Conservation (phyloP, 2,888 invertebrate species). For the Argynnis bischoffii region DNA sequence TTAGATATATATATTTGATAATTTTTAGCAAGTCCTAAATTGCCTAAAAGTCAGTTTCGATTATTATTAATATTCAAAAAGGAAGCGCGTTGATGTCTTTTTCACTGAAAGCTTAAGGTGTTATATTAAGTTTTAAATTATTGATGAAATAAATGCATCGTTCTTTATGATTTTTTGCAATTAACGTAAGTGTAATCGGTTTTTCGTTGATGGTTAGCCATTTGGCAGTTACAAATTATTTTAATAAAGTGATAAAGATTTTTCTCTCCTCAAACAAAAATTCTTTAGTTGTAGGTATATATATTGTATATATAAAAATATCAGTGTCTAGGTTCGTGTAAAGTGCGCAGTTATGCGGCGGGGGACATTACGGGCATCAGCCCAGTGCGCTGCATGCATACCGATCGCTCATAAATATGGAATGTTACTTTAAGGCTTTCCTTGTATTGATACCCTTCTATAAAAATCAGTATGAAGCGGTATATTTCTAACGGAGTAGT, state of each 20-base stretch:
- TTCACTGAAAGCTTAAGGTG: no score
- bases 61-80: no score
- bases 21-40: no score
- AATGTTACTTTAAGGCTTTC: constrained; percentile 65
- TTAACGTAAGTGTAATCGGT: no score
- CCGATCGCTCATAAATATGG: constrained; percentile 67
- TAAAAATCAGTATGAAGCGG: constrained; percentile 40
- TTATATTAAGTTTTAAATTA: no score
- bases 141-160: no score
- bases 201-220: no score
- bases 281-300: neutral
- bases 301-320: constrained; percentile 7
- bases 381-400: constrained; percentile 65
- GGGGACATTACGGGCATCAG: constrained; percentile 60
- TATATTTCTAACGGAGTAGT: constrained; percentile 5
- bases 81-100: constrained; percentile 70
- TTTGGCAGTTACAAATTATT: neutral
- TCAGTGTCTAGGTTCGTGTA: constrained; percentile 41
- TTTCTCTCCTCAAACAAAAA: no score
- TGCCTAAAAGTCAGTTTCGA: no score
- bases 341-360: constrained; percentile 54
- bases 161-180: no score
- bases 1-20: no score
- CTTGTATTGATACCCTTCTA: constrained; percentile 56
- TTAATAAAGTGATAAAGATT: neutral